These are phyloP conservation scores for Cyaniris semiargus DNA, from an alignment of 2,888 invertebrate genomes.

Conservation along the genomic window DNA sequence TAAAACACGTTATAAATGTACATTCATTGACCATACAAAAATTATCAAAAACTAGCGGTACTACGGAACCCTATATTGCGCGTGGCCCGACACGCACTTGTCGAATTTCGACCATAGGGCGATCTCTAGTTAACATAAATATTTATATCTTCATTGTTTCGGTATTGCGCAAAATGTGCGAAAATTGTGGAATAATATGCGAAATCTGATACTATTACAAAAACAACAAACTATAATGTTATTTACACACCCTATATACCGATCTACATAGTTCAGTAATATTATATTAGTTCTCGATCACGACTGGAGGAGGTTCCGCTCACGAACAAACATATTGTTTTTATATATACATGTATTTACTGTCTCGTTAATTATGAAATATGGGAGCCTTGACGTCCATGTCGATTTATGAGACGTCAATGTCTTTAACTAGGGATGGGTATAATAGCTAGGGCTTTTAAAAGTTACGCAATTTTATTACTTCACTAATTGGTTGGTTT, in stretches of 20 bases:
- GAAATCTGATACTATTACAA: neutral
- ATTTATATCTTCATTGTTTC: neutral
- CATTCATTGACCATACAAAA: no score
- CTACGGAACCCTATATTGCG: no score
- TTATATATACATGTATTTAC: conserved; percentile 34
- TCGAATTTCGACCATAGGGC: no score
- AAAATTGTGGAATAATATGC: neutral
- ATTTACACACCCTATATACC: conserved; percentile 38
- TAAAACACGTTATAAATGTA: no score
- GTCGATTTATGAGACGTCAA: conserved; percentile 5
- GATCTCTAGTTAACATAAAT: no score
- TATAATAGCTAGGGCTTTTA: neutral
- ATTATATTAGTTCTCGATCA: conserved; percentile 45
- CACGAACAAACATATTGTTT: conserved; percentile 45
- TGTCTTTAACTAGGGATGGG: neutral
- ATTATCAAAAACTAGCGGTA: no score
- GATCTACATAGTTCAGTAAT: conserved; percentile 40
- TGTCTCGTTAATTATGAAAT: conserved; percentile 28
- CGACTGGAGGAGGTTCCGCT: conserved; percentile 42
- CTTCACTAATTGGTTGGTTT: neutral
- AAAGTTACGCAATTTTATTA: neutral
- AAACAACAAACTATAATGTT: neutral
- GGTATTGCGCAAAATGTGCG: neutral
- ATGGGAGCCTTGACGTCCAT: conserved; percentile 19
- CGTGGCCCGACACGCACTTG: no score